phyloP scores from a whole-genome alignment of 2,888 invertebrate genomes.

The Patella ulyssiponensis region DNA sequence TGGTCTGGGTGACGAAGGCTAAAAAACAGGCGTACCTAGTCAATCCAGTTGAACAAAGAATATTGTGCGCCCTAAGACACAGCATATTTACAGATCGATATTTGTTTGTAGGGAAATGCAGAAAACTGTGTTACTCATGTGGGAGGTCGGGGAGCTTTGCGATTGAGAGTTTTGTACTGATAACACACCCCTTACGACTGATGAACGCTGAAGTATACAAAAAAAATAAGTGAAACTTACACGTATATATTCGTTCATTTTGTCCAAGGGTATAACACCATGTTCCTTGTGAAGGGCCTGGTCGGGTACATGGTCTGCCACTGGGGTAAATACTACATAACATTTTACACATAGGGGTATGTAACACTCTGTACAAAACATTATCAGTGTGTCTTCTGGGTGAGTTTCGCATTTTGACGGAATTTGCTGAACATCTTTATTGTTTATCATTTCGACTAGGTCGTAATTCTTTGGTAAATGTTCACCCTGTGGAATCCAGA shows the following conservation, averaged over 20 bases:
- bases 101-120: no score
- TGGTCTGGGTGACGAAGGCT: no score
- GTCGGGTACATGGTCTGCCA: neutral
- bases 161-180: no score
- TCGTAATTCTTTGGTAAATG: slow-evolving; percentile 19
- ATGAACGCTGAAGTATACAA: no score
- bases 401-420: slow-evolving; percentile 12
- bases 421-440: neutral
- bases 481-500: slow-evolving; percentile 13
- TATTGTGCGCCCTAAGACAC: no score
- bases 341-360: slow-evolving; percentile 17
- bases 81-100: no score
- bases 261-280: slow-evolving; percentile 16
- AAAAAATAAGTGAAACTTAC: neutral
- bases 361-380: slow-evolving; percentile 18
- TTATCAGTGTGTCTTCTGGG: slow-evolving; percentile 10
- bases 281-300: slow-evolving; percentile 6
- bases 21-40: no score
- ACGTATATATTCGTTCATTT: slow-evolving; percentile 15
- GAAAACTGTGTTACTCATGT: no score
- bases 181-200: no score
- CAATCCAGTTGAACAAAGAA: no score
- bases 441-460: slow-evolving; percentile 6
- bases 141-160: no score
- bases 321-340: neutral